Conservation (phyloP, 2,797 vertebrate species). For the Acrossocheilus fasciatus region DNA sequence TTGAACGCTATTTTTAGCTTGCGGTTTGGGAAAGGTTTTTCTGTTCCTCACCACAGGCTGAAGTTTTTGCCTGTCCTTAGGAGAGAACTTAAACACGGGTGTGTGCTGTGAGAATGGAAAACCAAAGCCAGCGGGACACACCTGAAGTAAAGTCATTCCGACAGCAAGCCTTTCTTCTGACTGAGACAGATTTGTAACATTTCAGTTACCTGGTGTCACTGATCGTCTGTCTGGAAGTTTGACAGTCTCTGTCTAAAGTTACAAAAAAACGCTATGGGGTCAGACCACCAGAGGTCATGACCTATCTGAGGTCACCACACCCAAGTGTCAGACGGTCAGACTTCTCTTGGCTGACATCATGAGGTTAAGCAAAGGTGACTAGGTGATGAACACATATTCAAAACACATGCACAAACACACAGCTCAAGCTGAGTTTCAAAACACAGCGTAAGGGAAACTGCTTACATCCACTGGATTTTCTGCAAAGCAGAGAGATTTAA, state of each 20-base stretch:
- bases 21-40: slow-evolving; percentile 62
- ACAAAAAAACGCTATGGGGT: slow-evolving; percentile 7
- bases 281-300: slow-evolving; percentile 31
- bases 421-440: slow-evolving; percentile 17
- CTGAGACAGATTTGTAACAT: slow-evolving; percentile 20
- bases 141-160: slow-evolving; percentile 24
- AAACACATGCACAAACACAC: slow-evolving; percentile 22
- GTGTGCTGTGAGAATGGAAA: slow-evolving; percentile 43
- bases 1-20: slow-evolving; percentile 65
- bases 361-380: slow-evolving; percentile 44
- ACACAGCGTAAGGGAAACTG: slow-evolving; percentile 17
- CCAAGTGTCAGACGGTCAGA: slow-evolving; percentile 17
- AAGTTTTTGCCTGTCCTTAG: slow-evolving; percentile 50
- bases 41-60: slow-evolving; percentile 57
- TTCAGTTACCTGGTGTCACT: slow-evolving; percentile 33
- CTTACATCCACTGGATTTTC: slow-evolving; percentile 23
- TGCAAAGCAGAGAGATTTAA: not conserved
- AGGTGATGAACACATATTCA: slow-evolving; percentile 8
- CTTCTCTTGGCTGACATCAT: slow-evolving; percentile 29
- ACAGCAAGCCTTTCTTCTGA: not conserved
- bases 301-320: slow-evolving; percentile 40
- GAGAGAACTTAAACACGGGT: slow-evolving; percentile 41
- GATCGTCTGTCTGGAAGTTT: slow-evolving; percentile 45
- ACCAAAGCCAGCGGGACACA: slow-evolving; percentile 36
- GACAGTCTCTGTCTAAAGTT: slow-evolving; percentile 53